Base-by-base conservation (phyloP, 2,113 vertebrate genomes). In the Podarcis cretensis region DNA sequence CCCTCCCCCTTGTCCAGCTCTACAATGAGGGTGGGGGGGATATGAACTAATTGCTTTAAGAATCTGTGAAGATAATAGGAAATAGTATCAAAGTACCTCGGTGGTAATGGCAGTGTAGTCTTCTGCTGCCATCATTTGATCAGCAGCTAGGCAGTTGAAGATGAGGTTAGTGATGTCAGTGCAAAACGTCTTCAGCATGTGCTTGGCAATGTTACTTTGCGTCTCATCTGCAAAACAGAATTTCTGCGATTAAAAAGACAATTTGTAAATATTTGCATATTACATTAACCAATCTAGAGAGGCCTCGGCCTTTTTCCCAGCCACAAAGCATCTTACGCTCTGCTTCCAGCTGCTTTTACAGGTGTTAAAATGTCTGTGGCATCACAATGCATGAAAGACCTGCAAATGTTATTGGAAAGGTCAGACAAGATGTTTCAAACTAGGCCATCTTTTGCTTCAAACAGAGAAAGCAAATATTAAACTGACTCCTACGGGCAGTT, bases 141-240 rank as follows among this genome's bases (percentile, higher is more conserved):
- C 98, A 23, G 98, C 97, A 37, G 98, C 98, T 89, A 99, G 92
- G 94, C 98, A 99, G 97, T 97, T 99, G 89, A 99, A 98, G 94
- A 99, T 97, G 85, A 98, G 96, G 93, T 99, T 99, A 88, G 98
- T 98, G 89, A 98, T 96, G 37, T 99, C 98, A 2, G 98, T 97
- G 93, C 98, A 99, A 79, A 99, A 91, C 0, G 98, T 98, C 96
- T 98, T 99, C 96, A 99, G 95, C 80, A 99, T 89, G 89, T 99
- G 98, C 82, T 97, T 99, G 87, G 96, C 95, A 68, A 99, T 98
- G 90, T 97, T 95, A 83, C 94, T 89, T 92, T 99, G 98, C n/a
- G 98, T 98, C 35, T 99, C 99, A 96, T 99, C 99, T 99, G 96
- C 87, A 95, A 96, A 95, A 95, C 13, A 96, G 90, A n/a, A 35